phyloP scores from a whole-genome alignment of 2,797 vertebrate species.

The Brachyrhaphis roseni region DNA sequence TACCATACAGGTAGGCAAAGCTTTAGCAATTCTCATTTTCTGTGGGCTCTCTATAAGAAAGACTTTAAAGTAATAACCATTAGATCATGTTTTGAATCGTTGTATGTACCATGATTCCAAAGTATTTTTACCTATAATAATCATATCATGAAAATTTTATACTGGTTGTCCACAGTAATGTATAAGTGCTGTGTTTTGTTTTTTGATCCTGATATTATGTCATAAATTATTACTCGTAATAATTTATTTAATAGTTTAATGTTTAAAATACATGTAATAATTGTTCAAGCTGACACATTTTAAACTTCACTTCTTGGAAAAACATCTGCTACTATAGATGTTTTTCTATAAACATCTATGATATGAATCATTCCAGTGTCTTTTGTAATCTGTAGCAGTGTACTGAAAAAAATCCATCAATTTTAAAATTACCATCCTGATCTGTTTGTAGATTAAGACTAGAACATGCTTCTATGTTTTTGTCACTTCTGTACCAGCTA shows the following conservation, averaged over 20 bases:
- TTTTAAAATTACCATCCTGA: background rate
- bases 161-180: background rate
- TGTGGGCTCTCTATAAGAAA: no score
- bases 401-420: background rate
- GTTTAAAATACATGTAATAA: background rate
- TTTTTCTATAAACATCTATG: no score
- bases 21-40: no score
- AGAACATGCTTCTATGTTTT: background rate
- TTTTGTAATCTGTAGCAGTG: background rate
- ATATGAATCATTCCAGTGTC: background rate
- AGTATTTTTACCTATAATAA: background rate
- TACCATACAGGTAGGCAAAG: no score
- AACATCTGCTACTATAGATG: background rate
- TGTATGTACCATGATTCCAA: background rate
- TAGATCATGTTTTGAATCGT: background rate
- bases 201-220: background rate
- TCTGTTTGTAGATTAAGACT: background rate
- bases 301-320: background rate
- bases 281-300: background rate
- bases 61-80: background rate
- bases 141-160: background rate
- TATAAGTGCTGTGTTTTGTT: background rate
- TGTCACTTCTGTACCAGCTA: background rate
- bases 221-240: background rate
- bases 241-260: no score